Evolutionary conservation across 2,113 vertebrate genomes (phyloP).

Genomic region (Edolisoma coerulescens): DNA sequence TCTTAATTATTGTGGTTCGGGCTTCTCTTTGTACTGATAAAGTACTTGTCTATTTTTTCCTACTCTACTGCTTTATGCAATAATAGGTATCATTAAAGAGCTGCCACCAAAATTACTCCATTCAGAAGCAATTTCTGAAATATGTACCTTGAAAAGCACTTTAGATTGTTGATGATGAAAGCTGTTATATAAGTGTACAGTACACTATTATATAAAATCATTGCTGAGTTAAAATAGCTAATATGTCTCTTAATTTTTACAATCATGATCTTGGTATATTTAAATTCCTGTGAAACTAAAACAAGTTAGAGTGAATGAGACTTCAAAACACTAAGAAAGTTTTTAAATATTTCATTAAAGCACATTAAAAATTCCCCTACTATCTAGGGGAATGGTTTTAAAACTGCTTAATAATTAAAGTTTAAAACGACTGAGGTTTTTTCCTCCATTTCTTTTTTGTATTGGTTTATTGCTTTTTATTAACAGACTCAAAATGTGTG

Average conservation of each 20-base stretch:
- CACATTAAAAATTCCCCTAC: neutral
- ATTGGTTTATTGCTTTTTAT: neutral
- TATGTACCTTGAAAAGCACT: conserved; percentile 1
- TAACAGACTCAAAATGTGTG: neutral
- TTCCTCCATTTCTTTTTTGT: neutral
- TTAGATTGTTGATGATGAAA: conserved; percentile 8
- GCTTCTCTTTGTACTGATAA: neutral
- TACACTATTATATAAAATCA: neutral
- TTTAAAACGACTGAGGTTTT: neutral
- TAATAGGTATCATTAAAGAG: neutral
- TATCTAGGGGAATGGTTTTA: neutral
- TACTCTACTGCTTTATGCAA: neutral
- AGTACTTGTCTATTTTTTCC: neutral
- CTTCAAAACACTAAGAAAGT: conserved; percentile 23
- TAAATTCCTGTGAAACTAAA: conserved; percentile 26
- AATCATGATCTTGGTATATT: neutral
- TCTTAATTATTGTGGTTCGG: neutral
- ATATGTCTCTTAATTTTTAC: conserved; percentile 18
- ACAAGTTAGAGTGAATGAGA: neutral
- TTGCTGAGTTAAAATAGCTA: conserved; percentile 13
- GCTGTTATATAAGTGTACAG: conserved; percentile 17
- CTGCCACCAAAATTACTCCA: neutral
- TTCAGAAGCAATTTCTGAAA: conserved; percentile 33
- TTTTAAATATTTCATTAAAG: conserved; percentile 50
- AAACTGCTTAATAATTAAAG: conserved; percentile 19